Percentiles rank a stretch among this genome's conserved stretches.
These are phyloP conservation scores for Hylaeus volcanicus DNA, from an alignment of 1,140 invertebrate genomes.

Conservation along the genomic window DNA sequence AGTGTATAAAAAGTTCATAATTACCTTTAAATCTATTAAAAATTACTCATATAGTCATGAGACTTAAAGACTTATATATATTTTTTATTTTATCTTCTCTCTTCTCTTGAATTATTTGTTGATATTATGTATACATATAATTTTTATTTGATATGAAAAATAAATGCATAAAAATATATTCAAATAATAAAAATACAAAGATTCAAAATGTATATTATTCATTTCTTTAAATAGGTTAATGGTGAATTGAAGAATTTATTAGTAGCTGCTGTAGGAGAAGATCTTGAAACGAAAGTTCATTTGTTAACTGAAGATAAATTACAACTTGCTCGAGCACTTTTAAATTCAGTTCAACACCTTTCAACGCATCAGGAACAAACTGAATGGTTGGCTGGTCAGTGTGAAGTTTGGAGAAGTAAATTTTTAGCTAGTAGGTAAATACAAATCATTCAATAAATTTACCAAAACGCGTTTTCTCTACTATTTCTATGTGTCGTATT, in stretches of 20 bases:
- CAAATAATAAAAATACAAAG: constrained; percentile 29
- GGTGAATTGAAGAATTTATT: constrained; percentile 95
- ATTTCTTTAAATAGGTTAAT: constrained; percentile 86
- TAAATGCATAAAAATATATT: background rate
- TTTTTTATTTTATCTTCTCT: too few relatives aligned
- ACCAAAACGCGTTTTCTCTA: background rate
- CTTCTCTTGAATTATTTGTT: too few relatives aligned
- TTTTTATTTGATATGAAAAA: background rate
- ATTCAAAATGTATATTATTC: constrained; percentile 2
- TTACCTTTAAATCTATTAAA: too few relatives aligned
- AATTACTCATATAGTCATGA: too few relatives aligned
- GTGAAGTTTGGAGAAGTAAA: constrained; percentile 97
- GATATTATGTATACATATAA: background rate
- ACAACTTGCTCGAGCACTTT: constrained; percentile 90
- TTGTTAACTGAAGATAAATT: constrained; percentile 94
- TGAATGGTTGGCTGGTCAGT: constrained; percentile 94
- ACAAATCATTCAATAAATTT: constrained; percentile 30
- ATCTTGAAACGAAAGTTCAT: constrained; percentile 93
- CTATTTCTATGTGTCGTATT: background rate
- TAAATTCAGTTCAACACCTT: constrained; percentile 91
- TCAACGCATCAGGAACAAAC: constrained; percentile 94
- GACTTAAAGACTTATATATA: too few relatives aligned
- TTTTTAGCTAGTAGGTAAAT: constrained; percentile 93
- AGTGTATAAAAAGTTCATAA: background rate
- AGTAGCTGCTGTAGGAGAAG: constrained; percentile 96